Base-by-base conservation (phyloP, 1,140 invertebrate genomes). In the Papilio helenus region DNA sequence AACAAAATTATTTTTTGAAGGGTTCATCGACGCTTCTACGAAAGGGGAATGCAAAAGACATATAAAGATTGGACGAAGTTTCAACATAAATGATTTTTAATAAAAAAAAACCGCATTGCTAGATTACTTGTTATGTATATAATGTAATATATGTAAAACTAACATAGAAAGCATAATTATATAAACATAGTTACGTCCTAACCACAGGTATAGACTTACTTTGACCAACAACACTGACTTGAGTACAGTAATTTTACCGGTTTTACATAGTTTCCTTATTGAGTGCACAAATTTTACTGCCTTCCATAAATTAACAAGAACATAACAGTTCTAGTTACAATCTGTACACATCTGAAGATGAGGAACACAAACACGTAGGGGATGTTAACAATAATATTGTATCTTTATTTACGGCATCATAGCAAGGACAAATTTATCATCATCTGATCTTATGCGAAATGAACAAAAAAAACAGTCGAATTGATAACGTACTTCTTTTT, bases 171-270 rank as follows among this genome's bases (percentile, higher is more conserved):
- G 51, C 51, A 9, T 55, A 55, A 55, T 55, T 55, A 55, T 20
- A 55, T 55, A 55, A 55, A 55, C 51, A 55, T 55, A 55, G 51
- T 55, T 55, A 55, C 51, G 51, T 20, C 51, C n/a, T 55, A 55
- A 55, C 51, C 51, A 20, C 51, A 55, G 51, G 9, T 55, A 55
- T 55, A 55, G n/a, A 9, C 51, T 55, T 55, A 55, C 51, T 55
- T 55, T 20, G 18, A 55, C 51, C 51, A 55, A 49, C 16, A 49
- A 55, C 51, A 55, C 51, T 55, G n/a, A 55, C n/a, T 55, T 9
- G 18, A 55, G 51, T 55, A 55, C 51, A 55, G n/a, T 55, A 55
- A 55, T 55, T 55, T 55, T 20, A 55, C 51, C 51, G 51, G 51
- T 55, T 55, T 49, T 20, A 55, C 2, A 2, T 55, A 55, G 51